Percentiles rank a stretch among this genome's conserved stretches.
Conservation (phyloP, 2,113 vertebrate species). For the Phyllostomus discolor region DNA sequence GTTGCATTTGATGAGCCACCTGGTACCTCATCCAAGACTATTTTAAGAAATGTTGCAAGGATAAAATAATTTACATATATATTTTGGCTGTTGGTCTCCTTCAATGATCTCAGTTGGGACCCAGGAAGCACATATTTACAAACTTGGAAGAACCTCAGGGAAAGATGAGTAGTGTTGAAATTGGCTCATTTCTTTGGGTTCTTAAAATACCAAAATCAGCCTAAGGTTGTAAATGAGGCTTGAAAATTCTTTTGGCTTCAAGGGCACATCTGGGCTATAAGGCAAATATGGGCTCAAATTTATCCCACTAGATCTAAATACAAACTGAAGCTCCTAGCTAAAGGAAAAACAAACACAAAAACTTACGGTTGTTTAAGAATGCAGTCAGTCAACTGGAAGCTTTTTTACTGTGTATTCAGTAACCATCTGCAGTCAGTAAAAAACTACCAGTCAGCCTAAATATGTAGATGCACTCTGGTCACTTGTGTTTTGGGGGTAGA, state of each 20-base stretch:
- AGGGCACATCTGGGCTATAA: neutral
- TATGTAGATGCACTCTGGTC: neutral
- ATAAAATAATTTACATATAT: neutral
- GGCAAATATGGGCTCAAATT: neutral
- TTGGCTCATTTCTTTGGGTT: neutral
- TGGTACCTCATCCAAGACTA: neutral
- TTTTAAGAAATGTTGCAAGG: neutral
- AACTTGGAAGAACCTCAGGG: neutral
- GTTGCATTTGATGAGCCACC: neutral
- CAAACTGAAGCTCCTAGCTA: neutral
- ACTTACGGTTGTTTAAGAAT: constrained; percentile 29
- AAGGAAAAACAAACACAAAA: neutral
- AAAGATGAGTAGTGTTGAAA: neutral
- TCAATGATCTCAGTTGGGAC: accelerated
- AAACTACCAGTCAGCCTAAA: neutral
- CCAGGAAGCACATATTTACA: neutral
- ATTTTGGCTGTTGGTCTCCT: neutral
- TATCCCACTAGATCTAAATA: neutral
- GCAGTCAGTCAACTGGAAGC: neutral
- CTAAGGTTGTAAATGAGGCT: neutral
- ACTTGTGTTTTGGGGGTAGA: constrained; percentile 24
- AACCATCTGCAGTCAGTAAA: constrained; percentile 66
- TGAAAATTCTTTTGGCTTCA: neutral
- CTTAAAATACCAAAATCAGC: neutral
- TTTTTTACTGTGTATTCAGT: constrained; percentile 35